These are phyloP conservation scores for Zonitis immaculata DNA, from an alignment of 2,888 invertebrate genomes.

Conservation along the genomic window DNA sequence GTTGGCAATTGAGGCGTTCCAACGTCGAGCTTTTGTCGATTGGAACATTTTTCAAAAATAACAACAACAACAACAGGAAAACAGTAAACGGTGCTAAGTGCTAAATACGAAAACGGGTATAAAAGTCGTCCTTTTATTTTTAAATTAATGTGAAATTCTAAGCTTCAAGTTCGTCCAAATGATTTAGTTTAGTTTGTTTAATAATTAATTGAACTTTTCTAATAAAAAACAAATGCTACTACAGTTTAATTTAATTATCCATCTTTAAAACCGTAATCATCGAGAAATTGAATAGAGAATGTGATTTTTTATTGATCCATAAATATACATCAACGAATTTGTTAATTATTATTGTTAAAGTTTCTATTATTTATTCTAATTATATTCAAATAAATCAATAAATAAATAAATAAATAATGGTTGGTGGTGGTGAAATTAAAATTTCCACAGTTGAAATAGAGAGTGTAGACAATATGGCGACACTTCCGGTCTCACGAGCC, in stretches of 20 bases:
- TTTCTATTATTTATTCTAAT: conserved; percentile 11
- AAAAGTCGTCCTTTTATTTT: conserved; percentile 15
- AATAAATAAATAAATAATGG: conserved; percentile 46
- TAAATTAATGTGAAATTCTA: conserved; percentile 4
- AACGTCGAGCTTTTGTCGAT: conserved; percentile 21
- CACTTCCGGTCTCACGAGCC: conserved; percentile 76
- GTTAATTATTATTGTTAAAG: conserved; percentile 5
- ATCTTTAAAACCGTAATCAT: too few species aligned
- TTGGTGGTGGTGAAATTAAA: conserved; percentile 75
- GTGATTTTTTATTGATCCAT: conserved; percentile 21
- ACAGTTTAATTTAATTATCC: too few species aligned
- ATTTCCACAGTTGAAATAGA: conserved; percentile 86
- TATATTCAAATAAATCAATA: not conserved
- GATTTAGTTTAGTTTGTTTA: too few species aligned
- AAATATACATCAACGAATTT: conserved; percentile 31
- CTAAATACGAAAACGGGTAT: conserved; percentile 16
- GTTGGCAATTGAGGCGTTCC: conserved; percentile 18
- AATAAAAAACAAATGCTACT: too few species aligned
- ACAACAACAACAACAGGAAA: conserved; percentile 7
- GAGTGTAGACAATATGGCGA: conserved; percentile 84
- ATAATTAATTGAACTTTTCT: too few species aligned
- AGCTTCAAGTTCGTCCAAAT: conserved; percentile 3
- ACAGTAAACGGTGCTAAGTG: conserved; percentile 19
- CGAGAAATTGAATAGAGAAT: conserved; percentile 20
- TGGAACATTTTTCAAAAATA: conserved; percentile 4